Percentiles rank a stretch among this genome's conserved stretches.
phyloP scores from a whole-genome alignment of 2,113 vertebrate species.

The Tetraodon nigroviridis region DNA sequence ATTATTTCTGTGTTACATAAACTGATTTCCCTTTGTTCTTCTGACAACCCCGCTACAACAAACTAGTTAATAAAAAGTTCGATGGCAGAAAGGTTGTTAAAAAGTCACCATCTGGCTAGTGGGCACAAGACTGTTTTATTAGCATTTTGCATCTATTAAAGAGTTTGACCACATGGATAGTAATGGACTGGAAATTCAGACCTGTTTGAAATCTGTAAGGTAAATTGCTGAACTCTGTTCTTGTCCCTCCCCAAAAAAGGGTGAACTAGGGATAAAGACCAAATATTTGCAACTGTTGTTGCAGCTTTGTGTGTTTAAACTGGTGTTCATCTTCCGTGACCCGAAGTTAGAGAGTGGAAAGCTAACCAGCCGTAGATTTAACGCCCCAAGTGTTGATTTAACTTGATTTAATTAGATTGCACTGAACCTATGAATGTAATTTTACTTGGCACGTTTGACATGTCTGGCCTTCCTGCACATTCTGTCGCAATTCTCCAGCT shows the following conservation, averaged over 20 bases:
- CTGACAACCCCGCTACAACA: not conserved
- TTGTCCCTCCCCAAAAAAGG: too few species aligned
- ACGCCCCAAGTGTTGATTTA: constrained; percentile 39
- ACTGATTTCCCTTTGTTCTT: too few species aligned
- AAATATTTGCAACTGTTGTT: constrained; percentile 2
- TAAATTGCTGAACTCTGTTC: too few species aligned
- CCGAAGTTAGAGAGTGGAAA: constrained; percentile 13
- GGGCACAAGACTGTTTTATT: constrained; percentile 28
- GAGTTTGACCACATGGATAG: constrained; percentile 17
- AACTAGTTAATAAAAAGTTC: not conserved
- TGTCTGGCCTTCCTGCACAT: constrained; percentile 33
- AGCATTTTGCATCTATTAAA: constrained; percentile 23
- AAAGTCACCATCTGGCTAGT: constrained; percentile 40
- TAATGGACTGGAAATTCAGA: constrained; percentile 2
- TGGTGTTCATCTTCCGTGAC: not conserved
- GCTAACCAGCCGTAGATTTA: constrained; percentile 48
- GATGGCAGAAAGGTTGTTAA: constrained; percentile 19
- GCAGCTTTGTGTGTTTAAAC: constrained; percentile 8
- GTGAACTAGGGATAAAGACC: not conserved
- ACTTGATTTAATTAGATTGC: constrained; percentile 56
- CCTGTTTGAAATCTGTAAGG: not conserved
- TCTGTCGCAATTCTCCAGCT: constrained; percentile 13
- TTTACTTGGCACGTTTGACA: constrained; percentile 52
- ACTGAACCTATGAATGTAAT: constrained; percentile 49
- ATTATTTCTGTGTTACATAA: too few species aligned